Conservation (phyloP, 1,140 invertebrate species). For the Rhyacophila brunnea region DNA sequence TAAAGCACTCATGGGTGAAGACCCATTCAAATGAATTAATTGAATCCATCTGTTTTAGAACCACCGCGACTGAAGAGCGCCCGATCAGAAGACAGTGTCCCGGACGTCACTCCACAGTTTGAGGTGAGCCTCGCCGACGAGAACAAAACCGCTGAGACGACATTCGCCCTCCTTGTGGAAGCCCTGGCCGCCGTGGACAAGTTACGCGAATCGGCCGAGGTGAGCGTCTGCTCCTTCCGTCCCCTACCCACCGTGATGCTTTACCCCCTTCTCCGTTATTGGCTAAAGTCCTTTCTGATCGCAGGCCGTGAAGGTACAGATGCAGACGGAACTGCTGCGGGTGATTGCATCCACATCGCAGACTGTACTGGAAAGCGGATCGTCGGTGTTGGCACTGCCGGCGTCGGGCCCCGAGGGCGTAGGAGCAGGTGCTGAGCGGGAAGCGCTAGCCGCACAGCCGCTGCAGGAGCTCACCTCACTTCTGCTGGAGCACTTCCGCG, state of each 20-base stretch:
- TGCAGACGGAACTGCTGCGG: constrained; percentile 75
- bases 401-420: constrained; percentile 24
- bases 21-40: too few relatives aligned
- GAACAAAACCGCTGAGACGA: constrained; percentile 47
- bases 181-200: constrained; percentile 83
- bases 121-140: constrained; percentile 47
- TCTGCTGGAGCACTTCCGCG: constrained; percentile 73
- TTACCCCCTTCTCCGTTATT: too few relatives aligned
- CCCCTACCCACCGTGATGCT: background rate
- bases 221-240: too few relatives aligned
- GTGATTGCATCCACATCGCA: constrained; percentile 76
- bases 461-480: constrained; percentile 61
- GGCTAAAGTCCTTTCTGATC: constrained; percentile 35
- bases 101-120: constrained; percentile 50
- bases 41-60: constrained; percentile 26
- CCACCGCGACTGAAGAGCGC: constrained; percentile 37
- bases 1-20: too few relatives aligned
- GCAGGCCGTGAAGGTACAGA: constrained; percentile 75
- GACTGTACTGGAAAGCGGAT: constrained; percentile 63
- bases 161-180: constrained; percentile 77
- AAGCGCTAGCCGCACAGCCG: constrained; percentile 39
- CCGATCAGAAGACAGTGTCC: constrained; percentile 44
- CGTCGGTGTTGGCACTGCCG: constrained; percentile 37
- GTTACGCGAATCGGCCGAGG: constrained; percentile 81
- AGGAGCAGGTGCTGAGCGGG: constrained; percentile 34